phyloP scores from a whole-genome alignment of 2,888 invertebrate genomes.

The Ophion slaviceki region DNA sequence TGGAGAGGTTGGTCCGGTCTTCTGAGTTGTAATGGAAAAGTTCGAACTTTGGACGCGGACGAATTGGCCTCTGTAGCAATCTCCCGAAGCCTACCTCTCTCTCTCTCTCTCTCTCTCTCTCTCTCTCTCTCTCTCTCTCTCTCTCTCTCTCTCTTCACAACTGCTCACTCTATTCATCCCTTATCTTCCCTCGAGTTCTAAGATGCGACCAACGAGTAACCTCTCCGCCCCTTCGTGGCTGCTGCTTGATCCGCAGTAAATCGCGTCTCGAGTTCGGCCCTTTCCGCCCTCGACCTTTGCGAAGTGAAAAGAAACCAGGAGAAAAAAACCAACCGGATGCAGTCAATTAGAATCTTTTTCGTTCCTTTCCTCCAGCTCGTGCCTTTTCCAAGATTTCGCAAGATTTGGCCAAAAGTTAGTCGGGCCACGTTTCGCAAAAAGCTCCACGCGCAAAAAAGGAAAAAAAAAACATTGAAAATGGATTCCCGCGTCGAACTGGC shows the following conservation, averaged over 20 bases:
- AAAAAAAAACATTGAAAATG: background rate
- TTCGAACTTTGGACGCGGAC: slow-evolving; percentile 7
- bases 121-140: slow-evolving; percentile 38
- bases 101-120: slow-evolving; percentile 41
- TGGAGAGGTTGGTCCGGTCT: slow-evolving; percentile 45
- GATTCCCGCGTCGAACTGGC: slow-evolving; percentile 35
- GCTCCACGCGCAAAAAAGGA: background rate
- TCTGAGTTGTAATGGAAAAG: slow-evolving; percentile 63
- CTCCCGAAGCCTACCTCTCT: slow-evolving; percentile 6
- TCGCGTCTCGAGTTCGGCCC: slow-evolving; percentile 43
- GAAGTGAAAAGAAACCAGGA: slow-evolving; percentile 16
- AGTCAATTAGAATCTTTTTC: slow-evolving; percentile 13
- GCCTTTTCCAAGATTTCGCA: slow-evolving; percentile 50
- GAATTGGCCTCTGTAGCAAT: background rate
- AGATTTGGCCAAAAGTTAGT: slow-evolving; percentile 37
- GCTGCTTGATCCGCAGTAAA: slow-evolving; percentile 34
- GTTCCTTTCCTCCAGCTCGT: background rate
- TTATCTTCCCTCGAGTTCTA: slow-evolving; percentile 44
- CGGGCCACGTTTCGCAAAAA: background rate
- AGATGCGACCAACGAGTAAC: slow-evolving; percentile 51
- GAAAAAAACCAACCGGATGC: background rate
- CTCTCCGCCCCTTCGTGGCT: slow-evolving; percentile 3
- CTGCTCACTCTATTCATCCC: slow-evolving; percentile 19
- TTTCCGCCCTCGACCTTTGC: slow-evolving; percentile 37
- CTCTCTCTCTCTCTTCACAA: background rate